Evolutionary conservation across 2,113 vertebrate species (phyloP).

Genomic region (Passerina amoena): DNA sequence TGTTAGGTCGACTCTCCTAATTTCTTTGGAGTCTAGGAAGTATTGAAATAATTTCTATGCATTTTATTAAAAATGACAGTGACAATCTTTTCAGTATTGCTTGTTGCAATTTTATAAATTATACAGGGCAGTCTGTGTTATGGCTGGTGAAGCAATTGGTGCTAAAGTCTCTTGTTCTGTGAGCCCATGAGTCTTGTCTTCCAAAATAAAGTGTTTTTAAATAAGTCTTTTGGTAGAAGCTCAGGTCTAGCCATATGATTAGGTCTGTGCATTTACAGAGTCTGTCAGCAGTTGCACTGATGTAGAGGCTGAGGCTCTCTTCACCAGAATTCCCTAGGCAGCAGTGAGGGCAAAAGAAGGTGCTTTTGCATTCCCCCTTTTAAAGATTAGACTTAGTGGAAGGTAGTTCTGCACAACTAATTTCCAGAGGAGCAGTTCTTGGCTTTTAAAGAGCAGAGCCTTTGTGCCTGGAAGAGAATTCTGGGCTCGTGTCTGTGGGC

Average conservation of each 20-base stretch:
- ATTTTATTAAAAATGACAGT: neutral
- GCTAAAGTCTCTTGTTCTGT: neutral
- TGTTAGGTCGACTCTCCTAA: neutral
- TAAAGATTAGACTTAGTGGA: neutral
- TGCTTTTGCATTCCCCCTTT: neutral
- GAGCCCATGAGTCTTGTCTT: neutral
- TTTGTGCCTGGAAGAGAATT: neutral
- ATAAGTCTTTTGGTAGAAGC: neutral
- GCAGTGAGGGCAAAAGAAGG: neutral
- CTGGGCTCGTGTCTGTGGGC: fast-evolving
- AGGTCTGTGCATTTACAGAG: neutral
- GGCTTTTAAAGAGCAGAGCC: neutral
- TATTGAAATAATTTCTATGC: neutral
- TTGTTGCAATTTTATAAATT: neutral
- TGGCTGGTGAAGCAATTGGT: fast-evolving
- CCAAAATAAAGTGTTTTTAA: neutral
- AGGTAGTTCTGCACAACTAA: neutral
- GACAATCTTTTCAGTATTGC: neutral
- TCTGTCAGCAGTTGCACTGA: neutral
- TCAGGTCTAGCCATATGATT: neutral
- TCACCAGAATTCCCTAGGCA: neutral
- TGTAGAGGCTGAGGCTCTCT: neutral
- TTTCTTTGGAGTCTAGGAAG: neutral
- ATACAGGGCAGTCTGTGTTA: neutral
- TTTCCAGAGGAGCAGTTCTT: neutral